Evolutionary conservation across 2,113 vertebrate genomes (phyloP), one percentile per base, ranked within the genome.

Genomic region (Cottus gobio): DNA sequence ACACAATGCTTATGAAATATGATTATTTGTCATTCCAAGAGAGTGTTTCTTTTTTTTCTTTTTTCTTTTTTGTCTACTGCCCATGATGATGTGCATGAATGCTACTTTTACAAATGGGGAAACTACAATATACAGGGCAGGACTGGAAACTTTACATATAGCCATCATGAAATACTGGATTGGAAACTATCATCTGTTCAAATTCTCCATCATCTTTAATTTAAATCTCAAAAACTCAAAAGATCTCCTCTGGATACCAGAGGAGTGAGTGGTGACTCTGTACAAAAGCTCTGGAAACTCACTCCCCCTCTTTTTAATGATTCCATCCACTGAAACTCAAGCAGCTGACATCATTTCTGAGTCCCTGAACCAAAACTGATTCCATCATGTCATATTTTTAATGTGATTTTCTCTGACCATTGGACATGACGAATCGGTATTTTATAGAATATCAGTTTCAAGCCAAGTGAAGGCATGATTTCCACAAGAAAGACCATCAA

Each of bases 291-390:
- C 77, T 92, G 91, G 90, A 93, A 92, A 93, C 75, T 84, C 72
- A 84, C 88, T 89, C 86, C 71, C 46, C 30, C 46, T n/a, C 66
- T 30, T 78, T 80, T 92, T 88, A 91, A 93, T 76, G 85, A 91
- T 89, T 91, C 90, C 91, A 93, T 90, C 92, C 89, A 82, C 83
- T 94, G 94, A 81, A 94, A 89, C 78, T 86, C 66, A 90, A 79
- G 85, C 86, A 79, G 86, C 88, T 94, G 93, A 94, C 91, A 91
- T 93, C 89, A 93, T 87, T 84, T 77, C 79, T 36, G 68, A 73
- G 76, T 77, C 82, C 75, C 82, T 87, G 76, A 86, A 87, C 81
- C 85, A 85, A 83, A 85, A 75, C 73, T 80, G 87, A 91, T 94
- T 93, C 92, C 93, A 94, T 83, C 63, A n/a, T 86, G 90, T 92